Base-by-base conservation (phyloP, 2,888 invertebrate species). In the Brachynemurus nebulosus region DNA sequence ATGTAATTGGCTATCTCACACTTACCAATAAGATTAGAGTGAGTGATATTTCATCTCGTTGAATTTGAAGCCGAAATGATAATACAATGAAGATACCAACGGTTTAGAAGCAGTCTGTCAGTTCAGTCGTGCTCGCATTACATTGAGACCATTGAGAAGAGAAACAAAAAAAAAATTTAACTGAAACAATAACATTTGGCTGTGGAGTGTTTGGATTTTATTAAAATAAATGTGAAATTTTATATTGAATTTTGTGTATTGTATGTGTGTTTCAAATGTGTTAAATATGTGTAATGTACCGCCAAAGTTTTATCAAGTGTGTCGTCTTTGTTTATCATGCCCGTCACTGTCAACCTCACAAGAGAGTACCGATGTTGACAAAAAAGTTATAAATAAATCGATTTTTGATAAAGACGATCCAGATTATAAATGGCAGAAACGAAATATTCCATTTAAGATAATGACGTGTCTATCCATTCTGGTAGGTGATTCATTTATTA, bases 241-340 rank as follows among this genome's bases (percentile, higher is more conserved):
- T 52, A 51, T 55, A 50, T 53, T 53, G 55, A 46, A 54, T 55
- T 54, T 58, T 58, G 53, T 55, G 53, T 55, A 57, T 57, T 58
- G 57, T 62, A 58, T 56, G 59, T 61, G 59, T 57, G 59, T 62
- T 58, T 56, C 52, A 54, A 55, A 53, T 55, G 56, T 55, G 57
- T 69, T 71, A 80, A 83, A 80, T 78, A 86, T 86, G 86, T 84
- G 81, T 80, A 80, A 80, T 77, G 81, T 86, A 78, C 86, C 86
- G 78, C 79, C 80, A 76, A 86, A 86, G 78, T 86, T 85, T 75
- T 84, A 84, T 76, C 84, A 84, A 78, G 80, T 88, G 74, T 86
- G 86, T 82, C 85, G 86, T 73, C 81, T 88, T 78, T 88, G 86
- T 79, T 81, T 88, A 78, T 84, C 85, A 71, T 58, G 57, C 55